Evolutionary conservation across 2,113 vertebrate genomes (phyloP).

Genomic region (Syngnathus floridae): DNA sequence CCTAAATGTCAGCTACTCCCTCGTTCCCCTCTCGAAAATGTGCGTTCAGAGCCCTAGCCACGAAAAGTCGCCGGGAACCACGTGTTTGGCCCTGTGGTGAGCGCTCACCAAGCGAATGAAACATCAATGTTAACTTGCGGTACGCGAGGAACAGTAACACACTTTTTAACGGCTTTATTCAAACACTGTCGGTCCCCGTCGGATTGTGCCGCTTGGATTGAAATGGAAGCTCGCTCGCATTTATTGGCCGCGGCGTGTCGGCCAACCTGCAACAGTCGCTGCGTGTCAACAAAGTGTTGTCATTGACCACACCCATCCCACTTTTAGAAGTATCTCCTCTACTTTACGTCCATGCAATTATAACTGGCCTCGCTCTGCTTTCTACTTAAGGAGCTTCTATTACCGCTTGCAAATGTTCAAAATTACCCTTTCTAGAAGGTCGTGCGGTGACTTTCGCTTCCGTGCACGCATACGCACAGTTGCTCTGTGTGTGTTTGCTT

Average conservation of each 20-base stretch:
- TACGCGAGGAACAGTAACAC: slow-evolving; percentile 1
- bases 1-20: slow-evolving; percentile 15
- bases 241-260: no score
- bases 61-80: slow-evolving; percentile 4
- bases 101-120: slow-evolving; percentile 27
- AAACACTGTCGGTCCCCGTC: background rate
- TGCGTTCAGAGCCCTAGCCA: slow-evolving; percentile 8
- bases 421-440: slow-evolving; percentile 27
- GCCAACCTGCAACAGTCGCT: slow-evolving; percentile 4
- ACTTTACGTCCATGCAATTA: slow-evolving; percentile 40
- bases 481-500: slow-evolving; percentile 21
- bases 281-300: slow-evolving; percentile 35
- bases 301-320: slow-evolving; percentile 51
- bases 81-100: slow-evolving; percentile 33
- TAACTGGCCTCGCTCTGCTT: slow-evolving; percentile 29
- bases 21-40: slow-evolving; percentile 4
- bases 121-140: background rate
- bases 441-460: slow-evolving; percentile 20
- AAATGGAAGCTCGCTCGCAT: no score
- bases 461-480: slow-evolving; percentile 28
- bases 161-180: background rate
- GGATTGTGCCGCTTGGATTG: background rate
- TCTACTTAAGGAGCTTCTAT: slow-evolving; percentile 22
- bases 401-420: slow-evolving; percentile 23
- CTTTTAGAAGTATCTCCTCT: slow-evolving; percentile 34